A percentile compares a stretch with the other conserved stretches of the same genome.
phyloP scores from a whole-genome alignment of 2,113 vertebrate genomes.

The Progne subis region DNA sequence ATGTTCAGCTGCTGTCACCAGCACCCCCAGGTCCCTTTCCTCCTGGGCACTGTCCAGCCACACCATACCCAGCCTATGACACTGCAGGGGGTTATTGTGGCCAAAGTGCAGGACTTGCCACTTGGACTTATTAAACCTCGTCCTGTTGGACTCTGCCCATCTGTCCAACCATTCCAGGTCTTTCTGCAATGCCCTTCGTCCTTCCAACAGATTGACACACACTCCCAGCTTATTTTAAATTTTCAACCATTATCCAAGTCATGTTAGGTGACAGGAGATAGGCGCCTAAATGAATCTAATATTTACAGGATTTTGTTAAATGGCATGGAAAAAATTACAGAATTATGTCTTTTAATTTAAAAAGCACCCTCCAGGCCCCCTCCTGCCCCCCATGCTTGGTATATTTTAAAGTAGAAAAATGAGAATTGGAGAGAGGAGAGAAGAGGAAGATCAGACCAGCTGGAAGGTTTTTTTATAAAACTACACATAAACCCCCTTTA shows the following conservation, averaged over 20 bases:
- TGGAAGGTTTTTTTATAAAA: not conserved
- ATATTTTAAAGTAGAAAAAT: not conserved
- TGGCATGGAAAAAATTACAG: not conserved
- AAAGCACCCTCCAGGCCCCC: not conserved
- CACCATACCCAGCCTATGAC: no score
- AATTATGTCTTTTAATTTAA: not conserved
- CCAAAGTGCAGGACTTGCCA: no score
- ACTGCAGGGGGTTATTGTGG: no score
- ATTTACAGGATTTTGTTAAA: not conserved
- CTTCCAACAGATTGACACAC: no score
- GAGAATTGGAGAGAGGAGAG: not conserved
- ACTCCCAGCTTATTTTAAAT: not conserved
- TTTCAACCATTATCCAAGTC: not conserved
- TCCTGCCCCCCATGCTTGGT: not conserved
- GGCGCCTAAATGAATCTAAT: not conserved
- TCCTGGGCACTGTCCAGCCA: no score
- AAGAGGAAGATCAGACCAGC: not conserved
- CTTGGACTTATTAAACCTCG: no score
- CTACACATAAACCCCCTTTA: not conserved
- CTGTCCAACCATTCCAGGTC: no score
- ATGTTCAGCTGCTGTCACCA: no score
- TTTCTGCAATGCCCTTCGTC: no score
- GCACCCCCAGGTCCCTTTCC: no score
- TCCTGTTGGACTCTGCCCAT: no score
- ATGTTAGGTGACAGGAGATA: not conserved